Evolutionary conservation across 23 tunicate species (phyloP), one percentile per base, ranked within the genome.

Genomic region (Halocynthia roretzi): DNA sequence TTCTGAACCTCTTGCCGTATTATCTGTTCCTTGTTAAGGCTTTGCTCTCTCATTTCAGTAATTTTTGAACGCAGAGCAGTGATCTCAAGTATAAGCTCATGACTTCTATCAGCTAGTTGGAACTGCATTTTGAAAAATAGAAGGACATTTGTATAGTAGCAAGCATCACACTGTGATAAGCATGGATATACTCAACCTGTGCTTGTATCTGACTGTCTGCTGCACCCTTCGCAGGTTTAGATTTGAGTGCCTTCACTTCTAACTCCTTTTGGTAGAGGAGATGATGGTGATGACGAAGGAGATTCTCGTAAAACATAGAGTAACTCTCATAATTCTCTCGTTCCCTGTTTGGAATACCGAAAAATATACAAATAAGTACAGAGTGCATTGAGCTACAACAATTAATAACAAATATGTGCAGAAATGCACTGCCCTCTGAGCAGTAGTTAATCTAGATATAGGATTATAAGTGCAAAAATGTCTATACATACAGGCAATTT

Each of bases 51-150:
- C 83, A 82, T 82, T 55, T 92, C 89, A 6, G 88, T 57, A 15
- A 86, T 80, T 53, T 85, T 86, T 50, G 98, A 76, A 10, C 98
- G 82, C 61, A 92, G 61, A 19, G 98, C 98, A 12, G 98, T 92
- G 71, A 92, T 80, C 75, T 92, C 98, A n/a, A 92, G 73, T 18
- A 92, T 86, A 52, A 92, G 63, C 51, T 92, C 98, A 61, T 86
- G 92, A 53, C 87, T 92, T 40, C 73, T 78, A 60, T 92, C 98
- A 72, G 98, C 98, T 8, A 92, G 87, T 54, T 92, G 98, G 67
- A 92, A 92, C 98, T 89, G 62, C 61, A 54, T 31, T 31, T 31
- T 1, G 4, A 31, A 31, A 31, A 31, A 0, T 2, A 31, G 2
- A 31, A 31, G 44, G 44, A 31, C 44, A 31, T 31, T 31, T 31